These are phyloP conservation scores for Bos indicus DNA, from an alignment of 2,113 vertebrate genomes.

Conservation along the genomic window DNA sequence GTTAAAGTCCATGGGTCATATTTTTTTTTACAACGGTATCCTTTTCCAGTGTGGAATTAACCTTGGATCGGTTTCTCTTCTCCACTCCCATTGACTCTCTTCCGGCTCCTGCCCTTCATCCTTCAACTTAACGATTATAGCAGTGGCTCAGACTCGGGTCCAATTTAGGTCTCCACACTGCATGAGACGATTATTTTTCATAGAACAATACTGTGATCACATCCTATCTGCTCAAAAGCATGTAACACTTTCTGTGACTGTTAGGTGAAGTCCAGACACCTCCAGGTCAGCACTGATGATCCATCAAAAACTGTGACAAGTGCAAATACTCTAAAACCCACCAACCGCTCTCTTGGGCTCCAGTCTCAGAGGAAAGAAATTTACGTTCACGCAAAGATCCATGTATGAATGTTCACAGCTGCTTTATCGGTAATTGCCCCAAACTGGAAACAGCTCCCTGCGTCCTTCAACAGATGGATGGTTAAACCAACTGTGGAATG, in stretches of 20 bases:
- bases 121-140: too few relatives aligned
- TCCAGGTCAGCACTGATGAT: neutral
- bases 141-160: rapidly evolving
- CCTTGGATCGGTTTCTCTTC: neutral
- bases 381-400: neutral
- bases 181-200: neutral
- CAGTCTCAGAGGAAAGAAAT: neutral
- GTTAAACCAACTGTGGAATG: too few relatives aligned
- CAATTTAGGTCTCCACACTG: neutral
- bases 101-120: rapidly evolving
- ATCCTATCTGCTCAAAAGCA: neutral
- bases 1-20: neutral
- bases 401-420: rapidly evolving
- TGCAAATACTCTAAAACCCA: neutral
- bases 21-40: neutral
- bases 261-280: neutral
- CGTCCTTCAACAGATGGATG: neutral
- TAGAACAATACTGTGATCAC: rapidly evolving
- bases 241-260: neutral
- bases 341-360: neutral
- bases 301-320: rapidly evolving
- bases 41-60: neutral
- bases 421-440: neutral
- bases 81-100: rapidly evolving
- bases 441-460: neutral